Conservation (phyloP, 2,888 invertebrate genomes). For the Eupithecia insigniata region DNA sequence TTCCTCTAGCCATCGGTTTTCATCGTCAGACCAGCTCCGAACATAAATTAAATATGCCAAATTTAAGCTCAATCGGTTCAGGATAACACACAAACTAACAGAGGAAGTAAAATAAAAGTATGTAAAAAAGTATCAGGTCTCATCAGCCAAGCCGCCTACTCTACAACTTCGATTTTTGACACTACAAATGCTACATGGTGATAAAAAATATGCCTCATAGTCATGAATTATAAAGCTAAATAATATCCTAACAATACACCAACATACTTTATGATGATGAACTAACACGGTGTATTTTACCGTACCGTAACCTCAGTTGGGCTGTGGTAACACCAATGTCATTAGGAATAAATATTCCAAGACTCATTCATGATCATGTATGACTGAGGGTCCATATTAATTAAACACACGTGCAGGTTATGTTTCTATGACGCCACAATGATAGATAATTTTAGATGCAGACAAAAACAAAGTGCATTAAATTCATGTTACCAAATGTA, state of each 20-base stretch:
- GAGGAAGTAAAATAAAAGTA: too few species aligned
- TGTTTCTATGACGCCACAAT: slow-evolving; percentile 35
- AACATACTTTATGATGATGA: neutral
- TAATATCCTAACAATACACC: neutral
- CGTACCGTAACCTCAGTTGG: neutral
- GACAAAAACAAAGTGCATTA: neutral
- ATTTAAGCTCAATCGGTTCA: too few species aligned
- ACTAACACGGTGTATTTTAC: neutral
- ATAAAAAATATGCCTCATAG: neutral
- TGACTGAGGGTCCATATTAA: slow-evolving; percentile 49
- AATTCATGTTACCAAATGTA: too few species aligned
- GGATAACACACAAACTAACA: too few species aligned
- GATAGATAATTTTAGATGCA: neutral
- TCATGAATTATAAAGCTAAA: neutral
- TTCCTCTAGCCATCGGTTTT: too few species aligned
- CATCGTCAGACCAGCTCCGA: too few species aligned
- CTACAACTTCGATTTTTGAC: too few species aligned
- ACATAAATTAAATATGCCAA: too few species aligned
- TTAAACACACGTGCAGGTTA: slow-evolving; percentile 48
- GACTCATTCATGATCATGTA: slow-evolving; percentile 60
- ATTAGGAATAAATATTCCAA: slow-evolving; percentile 48
- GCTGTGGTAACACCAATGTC: slow-evolving; percentile 17
- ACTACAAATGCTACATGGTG: neutral
- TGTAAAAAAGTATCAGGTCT: too few species aligned
- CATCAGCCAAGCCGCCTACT: neutral